Conservation (phyloP, 2,888 invertebrate species). For the Ptilodon capucinus region DNA sequence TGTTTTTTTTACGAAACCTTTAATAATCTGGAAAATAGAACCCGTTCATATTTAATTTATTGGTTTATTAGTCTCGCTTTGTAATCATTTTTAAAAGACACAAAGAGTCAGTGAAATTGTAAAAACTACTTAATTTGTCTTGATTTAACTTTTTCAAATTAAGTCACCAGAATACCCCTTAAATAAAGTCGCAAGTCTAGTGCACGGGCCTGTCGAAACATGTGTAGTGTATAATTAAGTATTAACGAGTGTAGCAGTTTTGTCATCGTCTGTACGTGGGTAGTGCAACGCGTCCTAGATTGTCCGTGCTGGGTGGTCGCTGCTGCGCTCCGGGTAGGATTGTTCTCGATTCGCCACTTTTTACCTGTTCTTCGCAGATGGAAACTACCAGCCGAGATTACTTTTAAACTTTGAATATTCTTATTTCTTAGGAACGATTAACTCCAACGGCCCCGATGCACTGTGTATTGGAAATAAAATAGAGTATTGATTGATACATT, state of each 20-base stretch:
- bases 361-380: slow-evolving; percentile 37
- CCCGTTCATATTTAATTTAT: too few species aligned
- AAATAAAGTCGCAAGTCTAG: too few species aligned
- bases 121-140: too few species aligned
- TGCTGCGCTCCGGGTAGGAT: slow-evolving; percentile 29
- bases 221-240: slow-evolving; percentile 14
- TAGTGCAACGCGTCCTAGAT: slow-evolving; percentile 38
- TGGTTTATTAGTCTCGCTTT: too few species aligned
- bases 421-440: slow-evolving; percentile 39
- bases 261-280: slow-evolving; percentile 24
- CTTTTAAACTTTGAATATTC: slow-evolving; percentile 44
- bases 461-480: slow-evolving; percentile 41
- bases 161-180: too few species aligned
- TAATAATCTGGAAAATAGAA: too few species aligned
- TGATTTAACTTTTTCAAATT: too few species aligned
- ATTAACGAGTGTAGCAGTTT: slow-evolving; percentile 13
- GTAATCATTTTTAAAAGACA: too few species aligned
- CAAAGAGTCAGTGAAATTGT: too few species aligned
- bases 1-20: too few species aligned
- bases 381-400: slow-evolving; percentile 32
- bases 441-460: slow-evolving; percentile 21
- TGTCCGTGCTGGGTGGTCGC: slow-evolving; percentile 41
- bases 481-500: slow-evolving; percentile 39
- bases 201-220: background rate
- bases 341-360: slow-evolving; percentile 47